Evolutionary conservation across 2,797 vertebrate genomes (phyloP), one percentile per base, ranked within the genome.

Genomic region (Notolabrus celidotus): DNA sequence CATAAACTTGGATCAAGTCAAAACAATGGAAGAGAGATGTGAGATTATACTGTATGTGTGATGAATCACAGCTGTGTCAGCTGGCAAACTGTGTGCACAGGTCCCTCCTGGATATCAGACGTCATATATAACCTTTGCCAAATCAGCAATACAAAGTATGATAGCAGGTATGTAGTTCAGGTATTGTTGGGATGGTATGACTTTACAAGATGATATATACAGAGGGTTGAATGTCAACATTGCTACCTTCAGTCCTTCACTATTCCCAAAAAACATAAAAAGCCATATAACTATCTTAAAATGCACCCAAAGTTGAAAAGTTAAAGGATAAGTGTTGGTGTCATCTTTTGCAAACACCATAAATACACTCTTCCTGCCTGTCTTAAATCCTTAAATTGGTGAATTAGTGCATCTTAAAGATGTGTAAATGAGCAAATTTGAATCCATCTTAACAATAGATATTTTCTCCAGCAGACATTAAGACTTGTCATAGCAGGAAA

Each of bases 401-500:
- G 53, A 57, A 79, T 67, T 39, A 46, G 39, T 54, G 31, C 34
- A 4, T 41, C 80, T 71, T 65, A 73, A 61, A 73, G 16, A 34
- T 43, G 29, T 16, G 39, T 10, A 43, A n/a, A 49, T 29, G 58
- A 70, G 68, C 39, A 67, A 27, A 58, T 43, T 55, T 29, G 53
- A 54, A 79, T 84, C 52, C 46, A 50, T 67, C 31, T 23, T 27
- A 25, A 74, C 43, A 50, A 60, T 23, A 31, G 47, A 14, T 12
- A 27, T 54, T 69, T 75, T 63, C 60, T 45, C 68, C 22, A 46
- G 43, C 65, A 74, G 59, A 55, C 11, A 73, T 41, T 59, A 62
- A 41, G 27, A 78, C 52, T 55, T 71, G 70, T 72, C 64, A 42
- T 17, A 52, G 69, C 80, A 82, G 47, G 75, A 74, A 57, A 69